These are phyloP conservation scores for Petrolisthes manimaculis DNA, from an alignment of 2,888 invertebrate genomes.

Conservation along the genomic window DNA sequence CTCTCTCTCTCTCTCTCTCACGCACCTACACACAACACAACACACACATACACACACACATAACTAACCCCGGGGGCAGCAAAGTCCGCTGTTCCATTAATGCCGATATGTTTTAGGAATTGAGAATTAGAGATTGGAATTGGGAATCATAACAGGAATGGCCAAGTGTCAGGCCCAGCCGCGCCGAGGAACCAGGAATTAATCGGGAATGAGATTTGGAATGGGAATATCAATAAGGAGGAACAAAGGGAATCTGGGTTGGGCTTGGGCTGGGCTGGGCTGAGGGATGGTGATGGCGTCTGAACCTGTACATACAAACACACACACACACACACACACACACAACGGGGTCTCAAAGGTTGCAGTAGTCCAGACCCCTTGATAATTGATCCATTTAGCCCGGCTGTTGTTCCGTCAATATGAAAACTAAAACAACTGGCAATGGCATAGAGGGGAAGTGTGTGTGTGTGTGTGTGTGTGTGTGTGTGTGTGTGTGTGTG, in stretches of 20 bases:
- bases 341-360: neutral
- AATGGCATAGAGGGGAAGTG: neutral
- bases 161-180: constrained; percentile 57
- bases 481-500: neutral
- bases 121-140: constrained; percentile 61
- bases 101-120: constrained; percentile 61
- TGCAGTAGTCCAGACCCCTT: too few species aligned
- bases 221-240: constrained; percentile 59
- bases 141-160: constrained; percentile 60
- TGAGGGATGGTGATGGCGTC: neutral
- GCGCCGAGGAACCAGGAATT: constrained; percentile 60
- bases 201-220: constrained; percentile 61
- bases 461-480: neutral
- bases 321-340: constrained; percentile 2
- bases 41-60: neutral
- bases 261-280: neutral
- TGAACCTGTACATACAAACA: constrained; percentile 1
- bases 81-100: constrained; percentile 51
- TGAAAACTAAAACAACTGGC: too few species aligned
- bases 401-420: too few species aligned
- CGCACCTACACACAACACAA: neutral
- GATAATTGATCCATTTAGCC: too few species aligned
- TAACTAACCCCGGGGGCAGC: constrained; percentile 4
- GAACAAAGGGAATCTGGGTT: constrained; percentile 41
- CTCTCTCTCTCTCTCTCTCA: constrained; percentile 19